Evolutionary conservation across 2,888 invertebrate species (phyloP).

Genomic region (Cantharis lateralis): DNA sequence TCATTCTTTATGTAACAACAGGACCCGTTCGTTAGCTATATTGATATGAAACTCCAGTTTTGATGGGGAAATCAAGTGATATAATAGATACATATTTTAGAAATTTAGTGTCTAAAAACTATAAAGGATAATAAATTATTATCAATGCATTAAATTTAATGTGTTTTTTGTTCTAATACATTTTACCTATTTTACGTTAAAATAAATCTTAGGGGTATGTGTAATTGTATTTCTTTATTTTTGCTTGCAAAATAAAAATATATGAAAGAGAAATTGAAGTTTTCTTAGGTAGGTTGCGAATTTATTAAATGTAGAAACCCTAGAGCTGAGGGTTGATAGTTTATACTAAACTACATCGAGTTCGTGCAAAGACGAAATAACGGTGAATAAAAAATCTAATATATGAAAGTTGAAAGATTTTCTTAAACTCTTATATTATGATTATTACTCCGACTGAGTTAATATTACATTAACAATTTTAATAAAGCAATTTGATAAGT

Average conservation of each 20-base stretch:
- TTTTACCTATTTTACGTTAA: neutral
- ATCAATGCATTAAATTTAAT: neutral
- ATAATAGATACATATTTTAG: neutral
- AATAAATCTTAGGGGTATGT: neutral
- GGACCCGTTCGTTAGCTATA: no score
- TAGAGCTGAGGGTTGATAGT: neutral
- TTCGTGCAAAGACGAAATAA: neutral
- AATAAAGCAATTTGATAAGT: neutral
- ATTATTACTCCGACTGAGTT: neutral
- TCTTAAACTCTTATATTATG: neutral
- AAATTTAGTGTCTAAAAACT: neutral
- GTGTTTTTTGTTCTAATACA: no score
- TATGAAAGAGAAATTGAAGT: neutral
- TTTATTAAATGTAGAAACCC: neutral
- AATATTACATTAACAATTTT: neutral
- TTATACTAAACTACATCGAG: neutral
- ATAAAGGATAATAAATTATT: neutral
- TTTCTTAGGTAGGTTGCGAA: neutral
- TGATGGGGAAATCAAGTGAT: neutral
- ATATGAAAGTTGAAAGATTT: neutral
- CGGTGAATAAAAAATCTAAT: neutral
- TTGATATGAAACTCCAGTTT: neutral
- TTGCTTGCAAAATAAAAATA: neutral
- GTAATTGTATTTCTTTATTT: neutral
- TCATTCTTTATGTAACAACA: neutral